These are phyloP conservation scores for Leptarthrus brevirostris DNA, from an alignment of 2,888 invertebrate species.

Conservation along the genomic window DNA sequence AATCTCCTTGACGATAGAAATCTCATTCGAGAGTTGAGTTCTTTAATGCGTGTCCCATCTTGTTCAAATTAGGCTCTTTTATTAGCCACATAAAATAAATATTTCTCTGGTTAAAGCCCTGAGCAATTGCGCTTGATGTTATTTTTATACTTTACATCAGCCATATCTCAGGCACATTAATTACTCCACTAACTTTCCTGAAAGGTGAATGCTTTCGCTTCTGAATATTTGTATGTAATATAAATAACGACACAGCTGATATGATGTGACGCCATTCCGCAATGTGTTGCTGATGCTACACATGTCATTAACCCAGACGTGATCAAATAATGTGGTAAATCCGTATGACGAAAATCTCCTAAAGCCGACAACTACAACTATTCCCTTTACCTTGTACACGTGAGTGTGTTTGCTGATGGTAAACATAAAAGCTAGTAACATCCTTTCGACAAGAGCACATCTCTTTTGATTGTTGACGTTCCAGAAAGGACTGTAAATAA, in stretches of 20 bases:
- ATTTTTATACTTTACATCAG: too few species aligned
- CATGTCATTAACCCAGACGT: constrained; percentile 36
- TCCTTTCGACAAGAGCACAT: constrained; percentile 7
- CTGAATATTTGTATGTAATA: neutral
- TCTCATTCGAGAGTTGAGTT: too few species aligned
- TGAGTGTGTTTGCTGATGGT: constrained; percentile 32
- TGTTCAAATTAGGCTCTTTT: too few species aligned
- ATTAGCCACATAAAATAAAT: too few species aligned
- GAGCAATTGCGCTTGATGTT: too few species aligned
- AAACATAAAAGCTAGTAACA: constrained; percentile 39
- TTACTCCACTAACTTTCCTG: too few species aligned
- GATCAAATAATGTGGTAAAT: constrained; percentile 32
- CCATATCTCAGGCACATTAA: too few species aligned
- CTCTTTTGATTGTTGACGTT: constrained; percentile 44
- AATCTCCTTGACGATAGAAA: too few species aligned
- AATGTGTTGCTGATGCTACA: constrained; percentile 22
- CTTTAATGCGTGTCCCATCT: too few species aligned
- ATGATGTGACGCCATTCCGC: neutral
- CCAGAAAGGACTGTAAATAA: constrained; percentile 51
- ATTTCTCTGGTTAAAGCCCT: too few species aligned
- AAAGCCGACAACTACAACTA: constrained; percentile 12
- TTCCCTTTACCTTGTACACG: constrained; percentile 14
- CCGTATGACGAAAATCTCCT: neutral
- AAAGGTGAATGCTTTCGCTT: too few species aligned
- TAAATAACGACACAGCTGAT: neutral